Evolutionary conservation across 2,113 vertebrate genomes (phyloP), one percentile per base, ranked within the genome.

Genomic region (Prietella phreatophila): DNA sequence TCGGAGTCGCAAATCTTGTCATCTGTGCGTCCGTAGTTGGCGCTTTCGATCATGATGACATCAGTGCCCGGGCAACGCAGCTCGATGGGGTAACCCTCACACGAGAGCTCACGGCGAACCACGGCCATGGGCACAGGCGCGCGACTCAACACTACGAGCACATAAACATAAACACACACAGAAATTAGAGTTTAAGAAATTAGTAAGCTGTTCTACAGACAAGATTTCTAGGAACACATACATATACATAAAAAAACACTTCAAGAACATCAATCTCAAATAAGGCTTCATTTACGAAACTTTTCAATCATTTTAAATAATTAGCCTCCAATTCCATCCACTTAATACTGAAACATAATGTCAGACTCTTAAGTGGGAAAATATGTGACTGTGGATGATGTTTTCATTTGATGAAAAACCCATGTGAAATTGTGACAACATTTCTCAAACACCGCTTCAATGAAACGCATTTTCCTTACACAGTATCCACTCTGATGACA

Each of bases 11-110:
- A 99, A 92, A 99, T 99, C 95, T 99, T 99, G 94, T 99, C 98
- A 20, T 99, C 98, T 0, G 97, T 99, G 92, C 98, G 97, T 65
- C 98, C 98, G 0, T 99, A 99, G 97, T 99, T 99, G 96, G 97
- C 98, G 91, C 98, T 99, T 95, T 99, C 98, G 0, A 99, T 99
- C 98, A 99, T 99, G 95, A 99, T 99, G 93, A 99, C 98, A 58
- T 99, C 98, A 6, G 98, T 99, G 92, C 98, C 98, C 0, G 98
- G 98, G 93, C 98, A 99, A 90, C 98, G 98, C 39, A 99, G 97
- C 92, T 99, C 98, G 6, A 99, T 99, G 87, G 97, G 97, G 94
- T 99, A 99, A 91, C 98, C 98, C 95, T 99, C 98, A n/a, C 98
- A 99, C 80, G 98, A 99, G 86, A 99, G 96, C 92, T 99, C 98